Conservation (phyloP, 1,140 invertebrate species). For the Plectrocnemia conspersa region DNA sequence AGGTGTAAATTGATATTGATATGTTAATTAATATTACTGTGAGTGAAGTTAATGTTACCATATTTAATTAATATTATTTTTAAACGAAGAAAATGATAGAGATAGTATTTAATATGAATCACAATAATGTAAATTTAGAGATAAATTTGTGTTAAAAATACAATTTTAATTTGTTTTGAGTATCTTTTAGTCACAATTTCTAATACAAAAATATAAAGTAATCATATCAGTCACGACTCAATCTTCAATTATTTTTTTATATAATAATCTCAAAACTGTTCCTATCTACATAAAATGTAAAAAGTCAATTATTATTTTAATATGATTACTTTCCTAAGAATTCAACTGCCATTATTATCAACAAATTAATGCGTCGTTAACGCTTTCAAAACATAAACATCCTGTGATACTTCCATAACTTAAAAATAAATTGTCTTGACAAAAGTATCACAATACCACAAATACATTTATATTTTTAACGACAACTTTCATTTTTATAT, state of each 20-base stretch:
- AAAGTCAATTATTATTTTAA: no score
- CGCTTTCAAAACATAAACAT: no score
- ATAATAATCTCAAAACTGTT: no score
- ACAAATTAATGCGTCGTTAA: no score
- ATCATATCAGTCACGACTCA: conserved; percentile 1
- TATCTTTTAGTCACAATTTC: neutral
- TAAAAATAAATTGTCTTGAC: no score
- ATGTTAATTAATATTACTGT: conserved; percentile 24
- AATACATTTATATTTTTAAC: no score
- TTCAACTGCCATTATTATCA: no score
- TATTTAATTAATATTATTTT: conserved; percentile 32
- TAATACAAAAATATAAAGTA: neutral
- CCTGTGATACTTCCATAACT: no score
- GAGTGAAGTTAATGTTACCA: conserved; percentile 33
- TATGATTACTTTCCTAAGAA: no score
- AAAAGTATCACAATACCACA: no score
- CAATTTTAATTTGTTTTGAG: neutral
- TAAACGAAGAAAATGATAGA: conserved; percentile 15
- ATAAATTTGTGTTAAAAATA: conserved; percentile 3
- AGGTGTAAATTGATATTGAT: conserved; percentile 14
- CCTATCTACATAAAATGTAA: no score
- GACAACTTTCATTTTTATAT: no score
- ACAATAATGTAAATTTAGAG: neutral
- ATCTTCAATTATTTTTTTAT: neutral
- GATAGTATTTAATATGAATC: neutral